Percentiles rank a stretch among this genome's conserved stretches.
Conservation (phyloP, 2,888 invertebrate species). For the Formica aserva region DNA sequence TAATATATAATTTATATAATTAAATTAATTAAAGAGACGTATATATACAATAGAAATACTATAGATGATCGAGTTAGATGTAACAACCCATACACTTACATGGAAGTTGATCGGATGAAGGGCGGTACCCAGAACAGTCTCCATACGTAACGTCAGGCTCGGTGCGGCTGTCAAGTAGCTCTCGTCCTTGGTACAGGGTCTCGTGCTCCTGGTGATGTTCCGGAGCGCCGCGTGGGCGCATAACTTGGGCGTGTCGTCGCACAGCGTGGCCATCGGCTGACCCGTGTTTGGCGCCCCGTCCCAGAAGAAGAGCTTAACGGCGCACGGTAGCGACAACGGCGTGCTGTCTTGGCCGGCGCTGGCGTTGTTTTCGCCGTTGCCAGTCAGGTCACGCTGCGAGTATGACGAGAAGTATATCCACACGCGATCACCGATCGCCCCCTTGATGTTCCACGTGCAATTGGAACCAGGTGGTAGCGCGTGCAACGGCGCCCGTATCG, state of each 20-base stretch:
- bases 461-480: constrained; percentile 94
- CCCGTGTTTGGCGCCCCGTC: constrained; percentile 81
- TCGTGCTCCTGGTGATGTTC: constrained; percentile 91
- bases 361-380: constrained; percentile 85
- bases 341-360: constrained; percentile 57
- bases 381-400: constrained; percentile 90
- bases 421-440: constrained; percentile 92
- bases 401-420: constrained; percentile 96
- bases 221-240: constrained; percentile 93
- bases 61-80: background rate
- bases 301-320: constrained; percentile 82
- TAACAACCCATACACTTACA: constrained; percentile 69
- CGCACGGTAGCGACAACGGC: constrained; percentile 69
- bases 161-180: constrained; percentile 90
- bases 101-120: constrained; percentile 89
- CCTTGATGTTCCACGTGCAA: constrained; percentile 94
- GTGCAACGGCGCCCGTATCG: constrained; percentile 92
- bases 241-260: constrained; percentile 90
- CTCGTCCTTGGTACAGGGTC: constrained; percentile 93
- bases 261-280: constrained; percentile 80
- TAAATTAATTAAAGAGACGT: background rate
- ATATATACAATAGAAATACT: background rate
- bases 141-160: constrained; percentile 82
- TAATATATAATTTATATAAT: background rate
- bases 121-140: constrained; percentile 88